Evolutionary conservation across 2,888 invertebrate species (phyloP), one percentile per base, ranked within the genome.

Genomic region (Hypolimnas misippus): DNA sequence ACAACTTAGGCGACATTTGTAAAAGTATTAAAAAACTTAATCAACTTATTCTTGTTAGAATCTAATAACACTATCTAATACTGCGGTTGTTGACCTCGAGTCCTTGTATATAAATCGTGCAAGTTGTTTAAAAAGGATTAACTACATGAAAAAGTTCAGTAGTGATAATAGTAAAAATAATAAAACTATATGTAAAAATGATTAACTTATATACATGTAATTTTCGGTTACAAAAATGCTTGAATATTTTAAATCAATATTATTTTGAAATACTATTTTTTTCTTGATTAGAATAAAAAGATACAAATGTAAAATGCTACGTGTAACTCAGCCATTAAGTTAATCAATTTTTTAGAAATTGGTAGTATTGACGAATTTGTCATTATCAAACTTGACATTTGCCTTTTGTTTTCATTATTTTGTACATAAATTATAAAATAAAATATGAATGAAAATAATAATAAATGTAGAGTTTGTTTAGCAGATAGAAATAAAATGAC

Each of bases 381-480:
- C 44, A 46, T 46, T 42, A 12, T 12, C 17, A 17, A 10, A 42
- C 6, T 44, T 57, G 40, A 57, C 50, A 29, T 58, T 51, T n/a
- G 5, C 31, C 31, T 14, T 51, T 61, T 56, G 33, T 51, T 52
- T 57, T 25, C 42, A 2, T 31, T 7, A 67, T 81, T n/a, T n/a
- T n/a, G n/a, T n/a, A n/a, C n/a, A 21, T 8, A 1, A 46, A 46
- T 12, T 46, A 10, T 21, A 46, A 46, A 46, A 19, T 10, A 49
- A 49, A n/a, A 49, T 25, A 49, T 19, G 19, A 33, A 33, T 17
- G 17, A 6, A 33, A 38, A 38, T 38, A 38, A 38, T n/a, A 69
- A 78, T 67, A 72, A 63, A 44, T 90, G 89, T 66, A 81, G 89
- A 73, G 66, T 84, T 33, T 90, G 89, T 72, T 76, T 89, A 67